phyloP scores from a whole-genome alignment of 1,140 invertebrate species.

The Ceratina australensis region DNA sequence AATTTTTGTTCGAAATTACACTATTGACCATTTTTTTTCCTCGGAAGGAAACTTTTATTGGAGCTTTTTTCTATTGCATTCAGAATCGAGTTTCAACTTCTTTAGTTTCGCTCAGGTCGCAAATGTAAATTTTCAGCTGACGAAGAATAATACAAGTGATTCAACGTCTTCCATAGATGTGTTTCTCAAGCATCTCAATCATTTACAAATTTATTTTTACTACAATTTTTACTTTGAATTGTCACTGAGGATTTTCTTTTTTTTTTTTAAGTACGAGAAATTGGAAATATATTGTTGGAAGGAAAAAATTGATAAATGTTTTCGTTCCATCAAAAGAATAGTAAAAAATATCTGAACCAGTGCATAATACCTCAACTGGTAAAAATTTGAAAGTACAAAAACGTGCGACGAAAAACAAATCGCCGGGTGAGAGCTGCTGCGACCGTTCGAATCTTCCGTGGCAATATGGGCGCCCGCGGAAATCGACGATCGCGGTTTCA shows the following conservation, averaged over 20 bases:
- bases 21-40: not conserved
- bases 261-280: no score
- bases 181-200: no score
- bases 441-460: not conserved
- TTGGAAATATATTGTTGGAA: not conserved
- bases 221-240: no score
- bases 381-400: not conserved
- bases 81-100: no score
- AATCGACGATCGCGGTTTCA: conserved; percentile 31
- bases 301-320: not conserved
- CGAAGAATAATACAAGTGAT: no score
- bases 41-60: no score
- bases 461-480: not conserved
- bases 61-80: no score
- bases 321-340: not conserved
- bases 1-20: not conserved
- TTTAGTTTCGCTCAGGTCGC: no score
- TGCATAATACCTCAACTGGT: not conserved
- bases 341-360: not conserved
- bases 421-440: not conserved
- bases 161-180: no score
- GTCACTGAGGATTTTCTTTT: no score
- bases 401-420: not conserved
- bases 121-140: no score
- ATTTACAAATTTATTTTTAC: no score